A percentile compares a stretch with the other conserved stretches of the same genome.
Evolutionary conservation across 2,113 vertebrate species (phyloP).

Genomic region (Protomyctophum bolini): DNA sequence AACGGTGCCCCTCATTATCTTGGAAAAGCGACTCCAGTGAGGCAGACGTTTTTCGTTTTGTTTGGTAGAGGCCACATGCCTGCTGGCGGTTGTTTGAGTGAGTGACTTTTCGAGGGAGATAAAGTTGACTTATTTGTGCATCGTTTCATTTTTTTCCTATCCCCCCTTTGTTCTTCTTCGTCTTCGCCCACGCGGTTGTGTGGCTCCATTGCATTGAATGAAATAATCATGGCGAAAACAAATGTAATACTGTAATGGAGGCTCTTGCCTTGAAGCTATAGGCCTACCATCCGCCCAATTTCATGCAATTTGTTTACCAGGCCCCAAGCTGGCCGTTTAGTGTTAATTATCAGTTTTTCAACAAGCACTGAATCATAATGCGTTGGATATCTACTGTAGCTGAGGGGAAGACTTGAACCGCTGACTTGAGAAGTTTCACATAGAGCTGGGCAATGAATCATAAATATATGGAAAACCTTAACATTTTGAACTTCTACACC

Average conservation of each 20-base stretch:
- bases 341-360: slow-evolving; percentile 50
- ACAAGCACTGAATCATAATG: slow-evolving; percentile 23
- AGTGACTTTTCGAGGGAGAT: slow-evolving; percentile 55
- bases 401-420: not conserved
- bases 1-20: slow-evolving; percentile 62
- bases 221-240: slow-evolving; percentile 38
- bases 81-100: too few relatives aligned
- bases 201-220: slow-evolving; percentile 53
- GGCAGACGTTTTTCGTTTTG: slow-evolving; percentile 57
- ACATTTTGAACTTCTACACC: too few relatives aligned
- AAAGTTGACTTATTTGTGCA: slow-evolving; percentile 34
- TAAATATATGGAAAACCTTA: too few relatives aligned
- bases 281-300: slow-evolving; percentile 12
- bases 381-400: slow-evolving; percentile 1
- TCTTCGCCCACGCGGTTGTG: slow-evolving; percentile 34
- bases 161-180: not conserved
- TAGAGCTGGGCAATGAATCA: too few relatives aligned
- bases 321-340: slow-evolving; percentile 31
- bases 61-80: slow-evolving; percentile 37
- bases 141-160: slow-evolving; percentile 47
- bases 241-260: slow-evolving; percentile 36
- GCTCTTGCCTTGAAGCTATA: slow-evolving; percentile 36
- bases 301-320: slow-evolving; percentile 33
- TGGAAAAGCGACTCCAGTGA: slow-evolving; percentile 48
- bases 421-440: too few relatives aligned